Conservation (phyloP, 2,797 vertebrate species). For the Sphaeramia orbicularis region DNA sequence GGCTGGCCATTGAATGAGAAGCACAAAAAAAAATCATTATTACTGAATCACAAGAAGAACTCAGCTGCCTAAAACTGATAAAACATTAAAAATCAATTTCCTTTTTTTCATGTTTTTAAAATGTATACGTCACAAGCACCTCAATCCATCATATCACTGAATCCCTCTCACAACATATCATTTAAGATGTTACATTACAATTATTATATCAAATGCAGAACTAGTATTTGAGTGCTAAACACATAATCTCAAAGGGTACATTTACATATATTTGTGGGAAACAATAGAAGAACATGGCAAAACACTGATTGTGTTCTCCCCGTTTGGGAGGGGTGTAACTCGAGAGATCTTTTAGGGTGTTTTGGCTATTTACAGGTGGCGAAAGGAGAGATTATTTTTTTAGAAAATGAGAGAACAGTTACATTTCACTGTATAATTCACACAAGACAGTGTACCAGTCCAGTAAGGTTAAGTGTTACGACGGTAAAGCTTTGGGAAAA, state of each 20-base stretch:
- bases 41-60: slow-evolving; percentile 75
- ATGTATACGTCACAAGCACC: slow-evolving; percentile 78
- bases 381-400: slow-evolving; percentile 29
- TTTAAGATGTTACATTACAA: slow-evolving; percentile 77
- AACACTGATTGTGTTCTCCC: slow-evolving; percentile 64
- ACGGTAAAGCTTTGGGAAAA: slow-evolving; percentile 43
- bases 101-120: slow-evolving; percentile 70
- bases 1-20: slow-evolving; percentile 50
- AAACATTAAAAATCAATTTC: slow-evolving; percentile 68
- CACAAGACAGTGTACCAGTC: slow-evolving; percentile 39
- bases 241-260: slow-evolving; percentile 76
- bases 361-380: slow-evolving; percentile 75
- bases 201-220: slow-evolving; percentile 82
- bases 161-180: slow-evolving; percentile 76
- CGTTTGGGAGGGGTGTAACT: slow-evolving; percentile 17
- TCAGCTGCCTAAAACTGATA: slow-evolving; percentile 77
- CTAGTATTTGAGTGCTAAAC: slow-evolving; percentile 82
- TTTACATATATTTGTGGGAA: slow-evolving; percentile 73
- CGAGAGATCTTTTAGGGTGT: slow-evolving; percentile 27
- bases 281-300: slow-evolving; percentile 56
- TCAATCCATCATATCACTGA: slow-evolving; percentile 71
- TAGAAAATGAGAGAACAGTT: slow-evolving; percentile 27
- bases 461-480: slow-evolving; percentile 19
- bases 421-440: slow-evolving; percentile 26
- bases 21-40: slow-evolving; percentile 60